A percentile compares a stretch with the other conserved stretches of the same genome.
These are phyloP conservation scores for Phlogophora meticulosa DNA, from an alignment of 2,888 invertebrate genomes.

Conservation along the genomic window DNA sequence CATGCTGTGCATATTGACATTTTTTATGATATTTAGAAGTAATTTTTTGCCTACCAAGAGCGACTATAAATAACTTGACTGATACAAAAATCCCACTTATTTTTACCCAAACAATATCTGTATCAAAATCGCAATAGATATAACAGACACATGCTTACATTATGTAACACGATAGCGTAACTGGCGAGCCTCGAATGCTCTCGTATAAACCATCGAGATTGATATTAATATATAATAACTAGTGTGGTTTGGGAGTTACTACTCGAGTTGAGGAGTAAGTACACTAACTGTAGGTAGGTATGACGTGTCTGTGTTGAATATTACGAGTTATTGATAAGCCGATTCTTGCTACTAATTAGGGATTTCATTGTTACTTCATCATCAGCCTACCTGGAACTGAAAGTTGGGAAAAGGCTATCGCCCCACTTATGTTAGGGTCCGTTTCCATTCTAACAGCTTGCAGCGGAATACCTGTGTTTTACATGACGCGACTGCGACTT, in stretches of 20 bases:
- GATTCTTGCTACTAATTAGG: constrained; percentile 1
- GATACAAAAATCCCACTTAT: neutral
- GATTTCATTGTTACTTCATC: neutral
- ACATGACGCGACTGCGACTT: too few relatives aligned
- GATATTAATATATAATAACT: constrained; percentile 73
- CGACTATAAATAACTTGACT: constrained; percentile 8
- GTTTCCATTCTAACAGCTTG: too few relatives aligned
- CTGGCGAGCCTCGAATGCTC: constrained; percentile 49
- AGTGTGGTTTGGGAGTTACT: constrained; percentile 62
- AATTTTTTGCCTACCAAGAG: neutral
- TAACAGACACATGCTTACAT: constrained; percentile 26
- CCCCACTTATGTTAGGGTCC: too few relatives aligned
- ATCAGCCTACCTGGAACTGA: too few relatives aligned
- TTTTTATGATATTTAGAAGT: constrained; percentile 11
- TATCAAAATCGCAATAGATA: constrained; percentile 1
- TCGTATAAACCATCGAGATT: constrained; percentile 65
- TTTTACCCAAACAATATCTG: constrained; percentile 13
- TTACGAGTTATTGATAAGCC: constrained; percentile 6
- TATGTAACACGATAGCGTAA: constrained; percentile 42
- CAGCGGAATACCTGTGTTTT: too few relatives aligned
- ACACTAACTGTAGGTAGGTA: constrained; percentile 1
- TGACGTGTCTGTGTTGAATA: constrained; percentile 14
- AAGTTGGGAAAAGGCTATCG: too few relatives aligned
- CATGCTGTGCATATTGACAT: neutral
- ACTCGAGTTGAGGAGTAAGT: constrained; percentile 32